Base-by-base conservation (phyloP, 1,140 invertebrate genomes). In the Tribolium madens region DNA sequence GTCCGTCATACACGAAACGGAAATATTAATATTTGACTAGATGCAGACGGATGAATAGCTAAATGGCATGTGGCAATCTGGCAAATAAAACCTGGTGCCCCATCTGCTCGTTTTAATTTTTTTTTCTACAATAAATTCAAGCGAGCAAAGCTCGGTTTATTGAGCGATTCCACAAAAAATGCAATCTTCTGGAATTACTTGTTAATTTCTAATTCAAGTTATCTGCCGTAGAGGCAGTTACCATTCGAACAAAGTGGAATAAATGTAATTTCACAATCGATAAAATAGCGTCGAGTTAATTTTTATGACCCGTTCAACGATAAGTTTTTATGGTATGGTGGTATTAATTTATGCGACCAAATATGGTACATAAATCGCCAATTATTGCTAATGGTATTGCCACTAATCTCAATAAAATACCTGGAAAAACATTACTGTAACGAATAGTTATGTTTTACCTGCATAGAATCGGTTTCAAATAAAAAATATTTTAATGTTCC, bases 1-100 rank as follows among this genome's bases (percentile, higher is more conserved):
- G 14, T 71, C 46, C 17, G 42, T 71, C 69, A 50, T 50, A 47
- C 46, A 72, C 50, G 15, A n/a, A 17, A 48, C 69, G n/a, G 42
- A 17, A 72, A 72, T 72, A 52, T 72, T 48, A 72, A 72, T 72
- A 72, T 72, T 72, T 72, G 12, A 72, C 70, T 72, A 31, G 57
- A 64, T 64, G 26, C 57, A 64, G 57, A 31, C 31, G 26, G 14
- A 33, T 33, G 26, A 33, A 33, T 60, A 9, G 13, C 7, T 10
- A 26, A 21, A 5, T 26, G 53, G 12, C 7, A 53, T 53, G 53
- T 10, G 53, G 9, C 53, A 21, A 26, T 26, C 21, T 26, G 21
- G 21, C 21, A 5, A 26, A 26, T 26, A 26, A 26, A 26, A 26
- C 21, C 21, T 26, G 21, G 21, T 26, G 3, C 21, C 6, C 21